Conservation (phyloP, 2,888 invertebrate genomes). For the Amiota communis region DNA sequence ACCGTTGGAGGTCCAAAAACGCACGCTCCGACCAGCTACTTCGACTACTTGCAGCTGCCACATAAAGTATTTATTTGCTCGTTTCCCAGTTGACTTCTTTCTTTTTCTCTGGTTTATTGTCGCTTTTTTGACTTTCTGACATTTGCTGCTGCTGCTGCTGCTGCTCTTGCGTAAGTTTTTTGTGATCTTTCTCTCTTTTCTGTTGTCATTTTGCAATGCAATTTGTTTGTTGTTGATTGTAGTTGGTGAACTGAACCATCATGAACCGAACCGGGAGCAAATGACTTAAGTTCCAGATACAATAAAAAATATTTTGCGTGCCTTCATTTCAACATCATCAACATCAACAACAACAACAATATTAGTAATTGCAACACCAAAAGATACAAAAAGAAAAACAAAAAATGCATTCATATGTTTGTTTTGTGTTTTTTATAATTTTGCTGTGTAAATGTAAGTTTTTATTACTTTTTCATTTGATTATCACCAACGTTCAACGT, state of each 20-base stretch:
- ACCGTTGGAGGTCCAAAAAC: constrained; percentile 16
- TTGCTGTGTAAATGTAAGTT: constrained; percentile 39
- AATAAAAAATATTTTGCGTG: constrained; percentile 21
- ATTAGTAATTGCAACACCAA: constrained; percentile 31
- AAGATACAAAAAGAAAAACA: not conserved
- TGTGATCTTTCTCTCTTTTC: constrained; percentile 1
- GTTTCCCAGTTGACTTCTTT: not conserved
- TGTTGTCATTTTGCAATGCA: constrained; percentile 15
- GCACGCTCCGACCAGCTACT: not conserved
- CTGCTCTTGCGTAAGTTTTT: constrained; percentile 12
- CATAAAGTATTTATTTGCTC: not conserved
- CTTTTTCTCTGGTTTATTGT: not conserved
- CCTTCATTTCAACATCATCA: constrained; percentile 28
- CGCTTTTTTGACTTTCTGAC: constrained; percentile 20
- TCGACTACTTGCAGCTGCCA: not conserved
- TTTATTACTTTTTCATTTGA: constrained; percentile 60
- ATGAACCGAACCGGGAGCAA: constrained; percentile 3
- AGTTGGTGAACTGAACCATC: not conserved
- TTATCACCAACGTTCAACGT: constrained; percentile 52
- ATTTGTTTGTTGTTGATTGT: not conserved
- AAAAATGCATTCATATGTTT: constrained; percentile 26
- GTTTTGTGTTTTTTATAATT: constrained; percentile 37
- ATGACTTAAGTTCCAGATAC: constrained; percentile 7
- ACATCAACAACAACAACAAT: constrained; percentile 3
- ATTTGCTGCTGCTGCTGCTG: constrained; percentile 13